A percentile compares a stretch with the other conserved stretches of the same genome.
Conservation (phyloP, 2,888 invertebrate genomes). For the Ophioninae sp. region DNA sequence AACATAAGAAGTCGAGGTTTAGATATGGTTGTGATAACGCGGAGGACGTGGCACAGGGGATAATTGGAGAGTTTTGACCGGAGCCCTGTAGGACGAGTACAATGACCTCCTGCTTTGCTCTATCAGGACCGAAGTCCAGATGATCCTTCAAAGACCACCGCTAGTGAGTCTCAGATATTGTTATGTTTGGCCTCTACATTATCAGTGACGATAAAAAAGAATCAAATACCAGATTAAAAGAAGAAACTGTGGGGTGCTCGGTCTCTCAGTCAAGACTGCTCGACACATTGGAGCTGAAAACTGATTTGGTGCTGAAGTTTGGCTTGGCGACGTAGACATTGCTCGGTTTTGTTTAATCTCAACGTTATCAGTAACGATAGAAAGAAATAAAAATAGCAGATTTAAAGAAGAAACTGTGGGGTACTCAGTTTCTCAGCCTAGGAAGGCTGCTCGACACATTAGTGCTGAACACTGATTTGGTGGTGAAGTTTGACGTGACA, state of each 20-base stretch:
- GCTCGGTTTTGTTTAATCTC: constrained; percentile 6
- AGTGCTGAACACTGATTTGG: not conserved
- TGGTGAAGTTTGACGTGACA: not conserved
- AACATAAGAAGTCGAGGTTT: not conserved
- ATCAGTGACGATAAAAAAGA: not conserved
- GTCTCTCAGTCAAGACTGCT: not conserved
- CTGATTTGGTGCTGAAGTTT: not conserved
- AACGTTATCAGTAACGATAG: constrained; percentile 9
- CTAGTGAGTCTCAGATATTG: not conserved
- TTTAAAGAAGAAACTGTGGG: not conserved
- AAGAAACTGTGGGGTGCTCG: not conserved
- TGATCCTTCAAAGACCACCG: not conserved
- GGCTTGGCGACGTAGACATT: too few species aligned
- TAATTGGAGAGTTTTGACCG: not conserved
- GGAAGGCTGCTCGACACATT: not conserved
- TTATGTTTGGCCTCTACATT: constrained; percentile 20
- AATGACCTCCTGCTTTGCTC: constrained; percentile 33
- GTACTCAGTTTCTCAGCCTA: not conserved
- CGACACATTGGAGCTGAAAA: not conserved
- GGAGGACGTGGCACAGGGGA: not conserved
- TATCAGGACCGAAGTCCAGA: constrained; percentile 44
- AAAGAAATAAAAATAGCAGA: not conserved
- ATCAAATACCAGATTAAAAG: not conserved
- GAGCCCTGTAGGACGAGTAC: constrained; percentile 15
- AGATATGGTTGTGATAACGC: not conserved